Conservation (phyloP, 1,140 invertebrate species). For the Colletes latitarsis region DNA sequence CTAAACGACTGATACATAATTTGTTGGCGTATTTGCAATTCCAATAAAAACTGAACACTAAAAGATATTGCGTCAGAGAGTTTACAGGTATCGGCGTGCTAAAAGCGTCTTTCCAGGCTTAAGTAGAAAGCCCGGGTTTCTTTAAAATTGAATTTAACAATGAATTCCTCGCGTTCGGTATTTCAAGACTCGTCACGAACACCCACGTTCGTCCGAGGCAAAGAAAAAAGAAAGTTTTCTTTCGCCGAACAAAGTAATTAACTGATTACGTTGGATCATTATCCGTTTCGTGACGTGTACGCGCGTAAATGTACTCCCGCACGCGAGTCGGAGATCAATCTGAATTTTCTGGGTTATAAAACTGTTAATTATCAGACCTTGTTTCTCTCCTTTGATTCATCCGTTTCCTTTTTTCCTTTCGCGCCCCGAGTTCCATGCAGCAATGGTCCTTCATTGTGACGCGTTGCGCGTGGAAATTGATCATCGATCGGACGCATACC, state of each 20-base stretch:
- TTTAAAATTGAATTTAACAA: background rate
- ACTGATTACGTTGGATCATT: slow-evolving; percentile 11
- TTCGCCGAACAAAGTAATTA: background rate
- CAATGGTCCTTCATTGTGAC: background rate
- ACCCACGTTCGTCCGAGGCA: background rate
- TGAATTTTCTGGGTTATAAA: slow-evolving; percentile 17
- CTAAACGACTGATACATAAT: too few relatives aligned
- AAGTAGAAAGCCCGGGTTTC: background rate
- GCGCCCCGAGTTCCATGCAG: background rate
- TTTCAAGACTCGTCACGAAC: background rate
- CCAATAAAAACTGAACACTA: background rate
- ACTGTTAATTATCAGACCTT: slow-evolving; percentile 10
- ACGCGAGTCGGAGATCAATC: slow-evolving; percentile 18
- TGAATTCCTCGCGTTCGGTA: background rate
- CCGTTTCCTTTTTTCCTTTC: background rate
- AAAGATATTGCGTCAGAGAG: background rate
- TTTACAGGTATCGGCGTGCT: background rate
- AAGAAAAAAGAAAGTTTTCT: background rate
- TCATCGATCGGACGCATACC: slow-evolving; percentile 40
- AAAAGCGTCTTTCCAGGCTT: background rate
- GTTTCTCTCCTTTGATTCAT: background rate
- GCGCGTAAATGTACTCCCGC: background rate
- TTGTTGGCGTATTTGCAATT: background rate
- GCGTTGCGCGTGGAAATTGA: background rate
- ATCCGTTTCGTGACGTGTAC: slow-evolving; percentile 5